Evolutionary conservation across 2,888 invertebrate genomes (phyloP), one percentile per base, ranked within the genome.

Genomic region (Aleiodes alternator): DNA sequence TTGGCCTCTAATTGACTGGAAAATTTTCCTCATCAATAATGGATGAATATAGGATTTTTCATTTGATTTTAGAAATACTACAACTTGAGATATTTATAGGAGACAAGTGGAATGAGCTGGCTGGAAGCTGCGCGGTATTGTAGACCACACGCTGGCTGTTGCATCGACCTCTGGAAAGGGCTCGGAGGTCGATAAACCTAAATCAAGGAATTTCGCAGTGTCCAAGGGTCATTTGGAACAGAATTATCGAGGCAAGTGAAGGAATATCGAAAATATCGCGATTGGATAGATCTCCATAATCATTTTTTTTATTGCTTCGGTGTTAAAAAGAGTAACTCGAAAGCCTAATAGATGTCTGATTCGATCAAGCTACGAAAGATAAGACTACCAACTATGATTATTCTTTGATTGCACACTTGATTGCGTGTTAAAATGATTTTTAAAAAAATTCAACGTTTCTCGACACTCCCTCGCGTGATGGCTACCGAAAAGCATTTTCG

Each of bases 181-280:
- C 68, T 70, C 31, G 57, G 78, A 80, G 78, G 78, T 80, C 79
- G 78, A 80, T 80, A 78, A 80, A 78, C 78, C 76, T 76, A 73
- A 57, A 29, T 29, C 69, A 38, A 64, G 70, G 74, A 75, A 78
- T 76, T 78, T 78, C 73, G 71, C 75, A 73, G 76, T 78, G 72
- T 64, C 34, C n/a, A 29, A 64, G 16, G 64, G 43, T 64, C 64
- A 31, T 43, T 43, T 8, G 7, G 11, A 43, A 43, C 3, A 9
- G 7, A 43, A 43, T 43, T 43, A 7, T 8, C 38, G 38, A 38
- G 0, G 3, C 38, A 38, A 38, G 38, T 38, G 1, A 38, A 23
- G 23, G 2, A 23, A 23, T 23, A 23, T 23, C 1, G 23, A 38
- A 38, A 38, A 38, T 38, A 38, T 38, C 38, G 38, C 38, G 3